Evolutionary conservation across 2,888 invertebrate species (phyloP), one percentile per base, ranked within the genome.

Genomic region (Temnothorax unifasciatus): DNA sequence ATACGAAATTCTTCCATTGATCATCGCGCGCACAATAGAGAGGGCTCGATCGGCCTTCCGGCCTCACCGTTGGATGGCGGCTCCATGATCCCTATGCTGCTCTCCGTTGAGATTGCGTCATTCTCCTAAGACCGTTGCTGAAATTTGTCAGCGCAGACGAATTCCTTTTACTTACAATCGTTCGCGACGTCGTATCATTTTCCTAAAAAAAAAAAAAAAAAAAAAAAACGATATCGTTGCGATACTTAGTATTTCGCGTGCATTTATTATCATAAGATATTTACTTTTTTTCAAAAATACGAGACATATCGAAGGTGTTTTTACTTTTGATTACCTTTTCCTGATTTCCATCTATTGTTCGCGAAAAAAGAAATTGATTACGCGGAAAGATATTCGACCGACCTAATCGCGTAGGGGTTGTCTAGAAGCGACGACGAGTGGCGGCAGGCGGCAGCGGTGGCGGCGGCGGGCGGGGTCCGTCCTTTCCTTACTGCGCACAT

Each of bases 401-500:
- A 25, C 21, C 21, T 44, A 8, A n/a, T 15, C 38, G n/a, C 15
- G 18, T n/a, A 52, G 50, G 50, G 50, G 69, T 34, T 8, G 52
- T 34, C 34, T 50, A n/a, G 34, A 52, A 52, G 50, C 52, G 69
- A 21, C 68, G 18, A 25, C 44, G 66, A 25, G 25, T 41, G 44
- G 66, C 8, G 64, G 41, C n/a, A 9, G 44, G 66, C 8, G 64
- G 41, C n/a, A 9, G 59, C 29, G 34, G 47, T 15, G 44, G 61
- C 15, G 73, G 52, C 29, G 63, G 34, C 34, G 88, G 89, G 91
- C 89, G 91, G 88, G 83, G 89, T 87, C 90, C 89, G 85, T 91
- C 91, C 90, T 92, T 91, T 92, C 90, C 92, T 92, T 92, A 92
- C 93, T 92, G 93, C 93, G 93, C 93, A 93, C 93, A 93, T 89